phyloP scores from a whole-genome alignment of 1,140 invertebrate species.

The Halictus rubicundus region DNA sequence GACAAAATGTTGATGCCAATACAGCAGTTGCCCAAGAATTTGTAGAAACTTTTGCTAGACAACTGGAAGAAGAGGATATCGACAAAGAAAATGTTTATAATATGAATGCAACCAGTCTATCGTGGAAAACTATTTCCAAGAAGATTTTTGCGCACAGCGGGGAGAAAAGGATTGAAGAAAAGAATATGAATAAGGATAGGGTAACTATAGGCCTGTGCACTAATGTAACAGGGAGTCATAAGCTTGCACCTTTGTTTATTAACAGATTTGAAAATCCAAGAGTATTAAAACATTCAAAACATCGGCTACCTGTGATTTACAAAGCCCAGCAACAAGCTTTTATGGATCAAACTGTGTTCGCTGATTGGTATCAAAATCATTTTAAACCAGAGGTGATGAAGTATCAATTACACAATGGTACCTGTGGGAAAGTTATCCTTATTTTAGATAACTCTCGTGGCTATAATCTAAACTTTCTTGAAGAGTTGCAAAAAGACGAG shows the following conservation, averaged over 20 bases:
- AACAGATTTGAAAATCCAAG: background rate
- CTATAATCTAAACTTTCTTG: background rate
- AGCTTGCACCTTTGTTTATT: background rate
- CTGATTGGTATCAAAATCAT: background rate
- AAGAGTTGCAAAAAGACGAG: background rate
- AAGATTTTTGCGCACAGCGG: background rate
- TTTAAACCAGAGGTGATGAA: constrained; percentile 1
- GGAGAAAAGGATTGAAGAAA: background rate
- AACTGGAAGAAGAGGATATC: background rate
- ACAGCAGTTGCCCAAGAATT: background rate
- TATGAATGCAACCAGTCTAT: background rate
- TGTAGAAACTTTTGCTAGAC: background rate
- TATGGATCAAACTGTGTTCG: background rate
- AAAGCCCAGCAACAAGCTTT: background rate
- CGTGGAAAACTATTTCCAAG: background rate
- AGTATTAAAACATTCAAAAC: background rate
- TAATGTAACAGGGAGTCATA: background rate
- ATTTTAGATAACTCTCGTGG: constrained; percentile 2
- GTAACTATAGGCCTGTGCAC: background rate
- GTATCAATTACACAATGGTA: background rate
- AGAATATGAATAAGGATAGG: background rate
- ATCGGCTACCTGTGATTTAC: background rate
- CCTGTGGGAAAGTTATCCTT: constrained; percentile 6
- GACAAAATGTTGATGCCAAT: background rate
- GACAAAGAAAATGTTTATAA: constrained; percentile 2